Evolutionary conservation across 2,888 invertebrate genomes (phyloP).

Genomic region (Cantharis lateralis): DNA sequence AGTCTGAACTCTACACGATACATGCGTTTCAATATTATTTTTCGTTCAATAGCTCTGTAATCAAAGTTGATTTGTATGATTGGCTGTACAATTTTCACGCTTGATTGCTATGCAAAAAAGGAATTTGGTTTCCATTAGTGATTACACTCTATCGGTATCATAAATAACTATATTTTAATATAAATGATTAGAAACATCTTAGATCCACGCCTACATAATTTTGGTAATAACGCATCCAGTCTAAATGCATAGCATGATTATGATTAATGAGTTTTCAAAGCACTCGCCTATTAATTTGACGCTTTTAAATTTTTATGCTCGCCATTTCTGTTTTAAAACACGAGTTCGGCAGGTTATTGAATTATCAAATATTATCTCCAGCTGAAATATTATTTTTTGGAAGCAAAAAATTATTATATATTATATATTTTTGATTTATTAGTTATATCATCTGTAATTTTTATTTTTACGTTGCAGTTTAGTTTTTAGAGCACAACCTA

Average conservation of each 20-base stretch:
- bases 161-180: not conserved
- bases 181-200: slow-evolving; percentile 1
- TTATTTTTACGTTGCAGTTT: not conserved
- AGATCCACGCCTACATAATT: not conserved
- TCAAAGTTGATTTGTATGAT: not conserved
- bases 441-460: not conserved
- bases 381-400: not conserved
- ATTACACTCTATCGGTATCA: not conserved
- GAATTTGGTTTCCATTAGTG: not conserved
- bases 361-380: not conserved
- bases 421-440: not conserved
- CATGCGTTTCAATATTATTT: not conserved
- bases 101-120: not conserved
- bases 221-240: not conserved
- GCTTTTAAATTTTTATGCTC: not conserved
- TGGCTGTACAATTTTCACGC: not conserved
- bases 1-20: not conserved
- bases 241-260: not conserved
- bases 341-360: not conserved
- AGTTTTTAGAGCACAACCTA: not conserved
- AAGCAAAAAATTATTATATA: not conserved
- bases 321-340: not conserved
- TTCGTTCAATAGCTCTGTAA: not conserved
- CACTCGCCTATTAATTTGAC: not conserved
- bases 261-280: not conserved